Base-by-base conservation (phyloP, 2,113 vertebrate genomes). In the Gadus macrocephalus region DNA sequence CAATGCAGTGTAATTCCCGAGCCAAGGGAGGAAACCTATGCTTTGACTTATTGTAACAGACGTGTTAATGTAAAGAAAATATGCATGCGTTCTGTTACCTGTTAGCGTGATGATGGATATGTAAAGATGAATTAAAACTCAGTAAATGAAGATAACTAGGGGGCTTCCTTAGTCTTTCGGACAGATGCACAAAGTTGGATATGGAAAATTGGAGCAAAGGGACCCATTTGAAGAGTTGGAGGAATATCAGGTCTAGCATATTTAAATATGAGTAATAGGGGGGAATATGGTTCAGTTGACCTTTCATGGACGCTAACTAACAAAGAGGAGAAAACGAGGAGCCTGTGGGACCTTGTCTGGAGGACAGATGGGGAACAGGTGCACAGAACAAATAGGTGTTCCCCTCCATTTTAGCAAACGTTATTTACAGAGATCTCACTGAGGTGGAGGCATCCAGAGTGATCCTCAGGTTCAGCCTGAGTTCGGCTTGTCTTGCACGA, bases 351-450 rank as follows among this genome's bases (percentile, higher is more conserved):
- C 68, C 72, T 56, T 74, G 70, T 73, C 69, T 83, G 71, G 71
- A 65, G 53, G 70, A 83, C 81, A 17, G 35, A 82, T 78, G 74
- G 31, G 16, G 62, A 83, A 80, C 79, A 85, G 78, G 76, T 85
- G 86, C 64, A 71, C 2, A 17, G 65, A 65, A 56, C 72, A 22
- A 12, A 49, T 14, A 65, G 62, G 67, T 19, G 60, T 67, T 69
- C 58, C 27, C 53, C 17, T 17, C 22, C n/a, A 65, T 59, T 22
- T 27, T 65, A 2, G 19, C 74, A 27, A 66, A n/a, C 2, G 49
- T 42, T 68, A 58, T 63, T 78, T 56, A 71, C 61, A 61, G 15
- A 61, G 12, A 3, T 15, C 59, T 62, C 53, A 53, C 22, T 68
- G 49, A 64, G 15, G 20, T 60, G 59, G 53, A 58, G 16, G 19